A percentile compares a stretch with the other conserved stretches of the same genome.
phyloP scores from a whole-genome alignment of 2,113 vertebrate species.

The Vanacampus margaritifer region DNA sequence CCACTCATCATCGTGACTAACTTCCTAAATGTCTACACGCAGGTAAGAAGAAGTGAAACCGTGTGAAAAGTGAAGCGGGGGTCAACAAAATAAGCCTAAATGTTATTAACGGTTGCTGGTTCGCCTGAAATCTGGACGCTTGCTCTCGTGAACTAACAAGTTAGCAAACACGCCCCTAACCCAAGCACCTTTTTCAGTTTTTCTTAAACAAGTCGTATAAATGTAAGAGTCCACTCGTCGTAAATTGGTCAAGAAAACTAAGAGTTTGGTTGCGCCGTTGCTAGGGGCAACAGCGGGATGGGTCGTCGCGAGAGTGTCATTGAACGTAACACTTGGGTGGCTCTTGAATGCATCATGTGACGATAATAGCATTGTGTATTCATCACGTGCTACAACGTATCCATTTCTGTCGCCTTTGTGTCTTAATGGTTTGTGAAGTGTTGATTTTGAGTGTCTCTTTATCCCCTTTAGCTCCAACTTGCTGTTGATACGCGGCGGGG shows the following conservation, averaged over 20 bases:
- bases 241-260: neutral
- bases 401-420: neutral
- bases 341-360: constrained; percentile 10
- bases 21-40: neutral
- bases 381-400: neutral
- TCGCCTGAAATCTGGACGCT: neutral
- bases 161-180: constrained; percentile 5
- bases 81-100: neutral
- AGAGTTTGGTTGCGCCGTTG: constrained; percentile 31
- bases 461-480: neutral
- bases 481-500: constrained; percentile 3
- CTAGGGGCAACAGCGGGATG: constrained; percentile 83
- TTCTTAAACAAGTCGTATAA: neutral
- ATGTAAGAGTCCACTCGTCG: neutral
- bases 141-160: neutral
- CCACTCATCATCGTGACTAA: neutral
- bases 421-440: neutral
- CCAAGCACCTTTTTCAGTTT: neutral
- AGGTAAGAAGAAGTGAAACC: neutral
- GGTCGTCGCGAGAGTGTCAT: constrained; percentile 53
- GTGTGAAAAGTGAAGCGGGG: neutral
- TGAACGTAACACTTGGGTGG: neutral
- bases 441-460: neutral
- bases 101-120: no score
- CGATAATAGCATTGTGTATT: neutral